Percentiles rank a stretch among this genome's conserved stretches.
phyloP scores from a whole-genome alignment of 2,888 invertebrate species.

The Graphium colonna region DNA sequence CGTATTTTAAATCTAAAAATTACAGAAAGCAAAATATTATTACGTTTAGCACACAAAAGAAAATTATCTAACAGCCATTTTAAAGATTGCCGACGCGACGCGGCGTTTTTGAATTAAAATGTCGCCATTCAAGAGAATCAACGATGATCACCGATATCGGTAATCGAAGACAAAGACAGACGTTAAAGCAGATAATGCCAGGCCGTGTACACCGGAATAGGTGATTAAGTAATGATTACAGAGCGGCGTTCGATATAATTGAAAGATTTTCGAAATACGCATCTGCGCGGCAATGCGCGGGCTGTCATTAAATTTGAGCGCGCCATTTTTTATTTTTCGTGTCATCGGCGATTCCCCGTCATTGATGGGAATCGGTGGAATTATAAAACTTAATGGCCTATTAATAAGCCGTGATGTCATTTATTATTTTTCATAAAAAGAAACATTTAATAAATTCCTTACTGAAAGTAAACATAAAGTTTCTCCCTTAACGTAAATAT shows the following conservation, averaged over 20 bases:
- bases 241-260: slow-evolving; percentile 55
- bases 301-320: slow-evolving; percentile 51
- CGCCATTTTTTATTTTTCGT: slow-evolving; percentile 37
- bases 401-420: not conserved
- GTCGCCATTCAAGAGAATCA: slow-evolving; percentile 27
- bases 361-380: slow-evolving; percentile 12
- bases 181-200: slow-evolving; percentile 42
- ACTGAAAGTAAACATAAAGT: too few species aligned
- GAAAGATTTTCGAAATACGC: slow-evolving; percentile 47
- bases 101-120: slow-evolving; percentile 12
- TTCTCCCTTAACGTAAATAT: too few species aligned
- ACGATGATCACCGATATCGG: slow-evolving; percentile 35
- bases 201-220: slow-evolving; percentile 51
- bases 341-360: slow-evolving; percentile 34
- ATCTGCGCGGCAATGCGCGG: slow-evolving; percentile 37
- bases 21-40: too few species aligned
- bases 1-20: too few species aligned
- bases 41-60: too few species aligned
- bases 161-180: slow-evolving; percentile 36
- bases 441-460: too few species aligned
- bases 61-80: not conserved
- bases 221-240: slow-evolving; percentile 69
- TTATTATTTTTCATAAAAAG: not conserved
- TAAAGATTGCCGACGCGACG: slow-evolving; percentile 8
- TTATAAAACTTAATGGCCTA: not conserved